phyloP scores from a whole-genome alignment of 2,113 vertebrate species.

The Platichthys stellatus region DNA sequence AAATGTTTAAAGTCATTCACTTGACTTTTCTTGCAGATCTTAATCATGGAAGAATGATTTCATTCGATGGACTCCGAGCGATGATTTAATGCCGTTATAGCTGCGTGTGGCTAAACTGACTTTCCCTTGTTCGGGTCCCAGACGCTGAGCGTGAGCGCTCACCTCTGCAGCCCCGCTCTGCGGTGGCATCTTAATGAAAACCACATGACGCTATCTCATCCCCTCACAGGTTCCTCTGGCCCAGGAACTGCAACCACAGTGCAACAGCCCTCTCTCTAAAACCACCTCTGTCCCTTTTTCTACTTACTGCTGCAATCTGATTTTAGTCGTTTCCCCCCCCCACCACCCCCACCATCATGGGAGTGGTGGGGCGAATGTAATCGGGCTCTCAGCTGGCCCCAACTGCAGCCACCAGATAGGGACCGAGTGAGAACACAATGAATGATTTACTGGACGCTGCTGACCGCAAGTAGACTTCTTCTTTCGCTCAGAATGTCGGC shows the following conservation, averaged over 20 bases:
- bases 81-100: slow-evolving; percentile 39
- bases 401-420: slow-evolving; percentile 76
- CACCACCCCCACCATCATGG: slow-evolving; percentile 9
- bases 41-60: slow-evolving; percentile 4
- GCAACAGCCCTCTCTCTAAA: slow-evolving; percentile 22
- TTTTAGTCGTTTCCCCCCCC: slow-evolving; percentile 38
- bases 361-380: slow-evolving; percentile 31
- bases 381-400: slow-evolving; percentile 42
- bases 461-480: slow-evolving; percentile 61
- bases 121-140: slow-evolving; percentile 47
- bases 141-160: slow-evolving; percentile 24
- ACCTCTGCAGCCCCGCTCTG: slow-evolving; percentile 43
- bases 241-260: slow-evolving; percentile 64
- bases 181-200: slow-evolving; percentile 70
- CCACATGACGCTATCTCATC: slow-evolving; percentile 79
- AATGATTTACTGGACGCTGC: slow-evolving; percentile 71
- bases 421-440: slow-evolving; percentile 60
- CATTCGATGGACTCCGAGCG: not conserved
- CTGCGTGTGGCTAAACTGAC: slow-evolving; percentile 71
- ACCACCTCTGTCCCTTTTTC: not conserved
- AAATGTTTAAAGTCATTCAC: not conserved
- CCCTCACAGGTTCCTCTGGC: slow-evolving; percentile 78
- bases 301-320: slow-evolving; percentile 48
- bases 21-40: not conserved
- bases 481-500: slow-evolving; percentile 49